Evolutionary conservation across 1,140 invertebrate genomes (phyloP), one percentile per base, ranked within the genome.

Genomic region (Hylaeus volcanicus): DNA sequence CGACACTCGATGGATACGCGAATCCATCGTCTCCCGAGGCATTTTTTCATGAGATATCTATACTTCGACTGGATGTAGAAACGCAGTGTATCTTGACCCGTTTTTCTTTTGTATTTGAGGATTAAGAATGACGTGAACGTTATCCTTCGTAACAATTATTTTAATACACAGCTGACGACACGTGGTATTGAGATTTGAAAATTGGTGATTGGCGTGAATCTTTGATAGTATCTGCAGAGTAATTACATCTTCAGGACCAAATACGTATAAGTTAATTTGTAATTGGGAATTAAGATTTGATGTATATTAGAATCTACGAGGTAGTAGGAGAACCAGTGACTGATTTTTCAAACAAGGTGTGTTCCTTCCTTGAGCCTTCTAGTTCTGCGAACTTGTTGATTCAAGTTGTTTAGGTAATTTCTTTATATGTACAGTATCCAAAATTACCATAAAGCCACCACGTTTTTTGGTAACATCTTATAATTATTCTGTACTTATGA

Each of bases 1-100:
- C 64, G 48, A 39, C 74, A 51, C 55, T 66, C 66, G 41, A 69
- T 69, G 64, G 64, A 76, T 76, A 55, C 12, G 5, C n/a, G 6
- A 39, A 11, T 6, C 43, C 39, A 1, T 14, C 12, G 6, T 5
- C 64, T n/a, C 48, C 14, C 26, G 12, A 1, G 3, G 11, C 56
- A 15, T n/a, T 15, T 12, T 15, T 53, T 55, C 6, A 39, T 65
- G 53, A 45, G 73, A 55, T 26, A 26, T 53, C 61, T 12, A 11
- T 9, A 56, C 26, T 74, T 58, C 14, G 45, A n/a, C 55, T 15
- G 26, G 55, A 58, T 15, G 55, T 58, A 58, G 15, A n/a, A 15
- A 51, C 11, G 11, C 8, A 51, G 51, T 11, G 51, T 51, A 51
- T 9, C 11, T 11, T 9, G 11, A 51, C 11, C 51, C 8, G 2